Percentiles rank a stretch among this genome's conserved stretches.
Evolutionary conservation across 35 echinoderm and acorn worm species (phyloP).

Genomic region (Anneissia japonica): DNA sequence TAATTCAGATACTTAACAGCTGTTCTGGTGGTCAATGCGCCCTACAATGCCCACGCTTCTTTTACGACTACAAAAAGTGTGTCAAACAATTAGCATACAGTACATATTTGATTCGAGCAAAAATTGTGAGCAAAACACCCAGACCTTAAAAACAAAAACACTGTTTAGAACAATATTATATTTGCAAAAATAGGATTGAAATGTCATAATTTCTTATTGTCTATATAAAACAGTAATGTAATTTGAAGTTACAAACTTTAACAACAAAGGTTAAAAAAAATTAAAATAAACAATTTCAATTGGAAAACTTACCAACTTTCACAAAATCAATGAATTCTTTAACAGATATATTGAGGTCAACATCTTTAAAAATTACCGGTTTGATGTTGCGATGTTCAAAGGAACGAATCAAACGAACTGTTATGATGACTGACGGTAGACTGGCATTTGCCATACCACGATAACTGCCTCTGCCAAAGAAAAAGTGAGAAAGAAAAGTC

Average conservation of each 20-base stretch:
- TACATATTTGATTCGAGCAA: not conserved
- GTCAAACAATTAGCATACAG: too few relatives aligned
- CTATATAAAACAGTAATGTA: too few relatives aligned
- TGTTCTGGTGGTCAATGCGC: too few relatives aligned
- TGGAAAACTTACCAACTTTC: slow-evolving; percentile 45
- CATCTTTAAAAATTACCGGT: slow-evolving; percentile 60
- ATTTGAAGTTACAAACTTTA: too few relatives aligned
- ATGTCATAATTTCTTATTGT: not conserved
- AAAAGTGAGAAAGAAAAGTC: too few relatives aligned
- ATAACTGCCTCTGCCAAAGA: not conserved
- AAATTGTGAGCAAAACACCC: not conserved
- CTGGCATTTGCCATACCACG: not conserved
- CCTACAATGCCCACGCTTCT: too few relatives aligned
- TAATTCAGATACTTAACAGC: too few relatives aligned
- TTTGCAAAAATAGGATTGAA: not conserved
- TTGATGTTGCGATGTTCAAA: slow-evolving; percentile 93
- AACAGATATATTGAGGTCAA: slow-evolving; percentile 40
- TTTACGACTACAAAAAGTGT: too few relatives aligned
- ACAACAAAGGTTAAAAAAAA: too few relatives aligned
- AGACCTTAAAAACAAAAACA: not conserved
- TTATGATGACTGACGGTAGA: slow-evolving; percentile 17
- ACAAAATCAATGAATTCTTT: slow-evolving; percentile 56
- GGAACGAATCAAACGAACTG: slow-evolving; percentile 80
- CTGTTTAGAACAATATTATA: not conserved
- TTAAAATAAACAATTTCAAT: too few relatives aligned